Percentiles rank a stretch among this genome's conserved stretches.
Conservation (phyloP, 1,140 invertebrate species). For the Aporrectodea caliginosa region DNA sequence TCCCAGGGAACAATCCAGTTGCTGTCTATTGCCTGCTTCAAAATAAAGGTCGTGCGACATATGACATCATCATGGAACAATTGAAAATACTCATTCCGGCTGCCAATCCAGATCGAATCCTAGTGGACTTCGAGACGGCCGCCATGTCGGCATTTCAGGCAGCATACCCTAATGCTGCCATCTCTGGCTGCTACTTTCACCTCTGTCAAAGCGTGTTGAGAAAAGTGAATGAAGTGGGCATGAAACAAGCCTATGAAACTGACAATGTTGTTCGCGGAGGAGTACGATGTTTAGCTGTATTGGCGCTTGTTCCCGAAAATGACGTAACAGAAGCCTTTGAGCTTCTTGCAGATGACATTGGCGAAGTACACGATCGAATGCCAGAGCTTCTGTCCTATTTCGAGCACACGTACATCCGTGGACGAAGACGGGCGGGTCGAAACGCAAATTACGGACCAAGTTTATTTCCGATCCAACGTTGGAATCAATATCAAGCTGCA, state of each 20-base stretch:
- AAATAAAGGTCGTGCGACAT: not conserved
- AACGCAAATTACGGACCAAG: too few relatives aligned
- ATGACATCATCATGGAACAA: not conserved
- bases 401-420: too few relatives aligned
- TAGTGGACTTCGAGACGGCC: conserved; percentile 30
- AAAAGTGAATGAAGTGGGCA: conserved; percentile 32
- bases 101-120: not conserved
- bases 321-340: too few relatives aligned
- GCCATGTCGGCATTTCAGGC: conserved; percentile 30
- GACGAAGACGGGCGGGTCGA: too few relatives aligned
- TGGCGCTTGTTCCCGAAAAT: too few relatives aligned
- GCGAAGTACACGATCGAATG: too few relatives aligned
- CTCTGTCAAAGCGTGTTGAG: conserved; percentile 33
- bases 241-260: conserved; percentile 12
- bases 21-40: conserved; percentile 1
- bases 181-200: conserved; percentile 36
- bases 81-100: not conserved
- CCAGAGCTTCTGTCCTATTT: too few relatives aligned
- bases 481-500: too few relatives aligned
- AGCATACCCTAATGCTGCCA: conserved; percentile 25
- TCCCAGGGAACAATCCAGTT: not conserved
- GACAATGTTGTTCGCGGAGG: too few relatives aligned
- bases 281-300: too few relatives aligned
- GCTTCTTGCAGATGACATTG: too few relatives aligned
- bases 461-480: too few relatives aligned